These are phyloP conservation scores for Drosophila hydei DNA, from an alignment of 1,140 invertebrate species.

Conservation along the genomic window DNA sequence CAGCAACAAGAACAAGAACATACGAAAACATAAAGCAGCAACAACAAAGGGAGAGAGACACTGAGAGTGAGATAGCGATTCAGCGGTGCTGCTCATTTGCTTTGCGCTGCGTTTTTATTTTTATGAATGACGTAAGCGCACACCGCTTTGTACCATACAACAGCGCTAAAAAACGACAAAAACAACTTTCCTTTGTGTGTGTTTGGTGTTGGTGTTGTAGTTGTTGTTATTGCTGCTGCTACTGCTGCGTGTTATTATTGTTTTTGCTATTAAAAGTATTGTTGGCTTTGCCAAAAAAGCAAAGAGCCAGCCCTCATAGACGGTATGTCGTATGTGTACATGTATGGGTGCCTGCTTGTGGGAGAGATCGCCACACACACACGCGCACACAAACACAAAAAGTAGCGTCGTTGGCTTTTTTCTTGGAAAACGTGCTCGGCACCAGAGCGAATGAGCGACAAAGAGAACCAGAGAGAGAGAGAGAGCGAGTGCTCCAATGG, in stretches of 20 bases:
- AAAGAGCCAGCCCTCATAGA: slow-evolving; percentile 39
- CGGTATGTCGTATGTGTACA: slow-evolving; percentile 7
- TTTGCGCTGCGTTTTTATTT: slow-evolving; percentile 66
- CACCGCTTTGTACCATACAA: slow-evolving; percentile 46
- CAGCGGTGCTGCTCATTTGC: slow-evolving; percentile 25
- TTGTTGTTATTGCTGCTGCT: slow-evolving; percentile 29
- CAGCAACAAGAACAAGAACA: slow-evolving; percentile 35
- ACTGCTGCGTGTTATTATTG: slow-evolving; percentile 21
- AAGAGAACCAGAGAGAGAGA: slow-evolving; percentile 27
- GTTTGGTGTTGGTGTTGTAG: neutral
- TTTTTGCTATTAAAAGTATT: slow-evolving; percentile 16
- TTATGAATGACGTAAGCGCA: slow-evolving; percentile 79
- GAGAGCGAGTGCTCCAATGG: slow-evolving; percentile 5
- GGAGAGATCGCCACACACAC: slow-evolving; percentile 28
- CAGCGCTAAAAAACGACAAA: slow-evolving; percentile 56
- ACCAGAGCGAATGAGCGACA: slow-evolving; percentile 18
- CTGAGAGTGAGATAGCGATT: slow-evolving; percentile 13
- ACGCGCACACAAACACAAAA: slow-evolving; percentile 34
- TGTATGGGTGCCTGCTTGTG: slow-evolving; percentile 22
- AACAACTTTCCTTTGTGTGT: slow-evolving; percentile 37
- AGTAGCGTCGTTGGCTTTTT: slow-evolving; percentile 62
- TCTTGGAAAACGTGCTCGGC: slow-evolving; percentile 65
- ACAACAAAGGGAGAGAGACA: slow-evolving; percentile 34
- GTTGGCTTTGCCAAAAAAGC: slow-evolving; percentile 43
- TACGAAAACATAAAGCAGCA: slow-evolving; percentile 19